A percentile compares a stretch with the other conserved stretches of the same genome.
Conservation (phyloP, 2,797 vertebrate genomes). For the Microhierax caerulescens region DNA sequence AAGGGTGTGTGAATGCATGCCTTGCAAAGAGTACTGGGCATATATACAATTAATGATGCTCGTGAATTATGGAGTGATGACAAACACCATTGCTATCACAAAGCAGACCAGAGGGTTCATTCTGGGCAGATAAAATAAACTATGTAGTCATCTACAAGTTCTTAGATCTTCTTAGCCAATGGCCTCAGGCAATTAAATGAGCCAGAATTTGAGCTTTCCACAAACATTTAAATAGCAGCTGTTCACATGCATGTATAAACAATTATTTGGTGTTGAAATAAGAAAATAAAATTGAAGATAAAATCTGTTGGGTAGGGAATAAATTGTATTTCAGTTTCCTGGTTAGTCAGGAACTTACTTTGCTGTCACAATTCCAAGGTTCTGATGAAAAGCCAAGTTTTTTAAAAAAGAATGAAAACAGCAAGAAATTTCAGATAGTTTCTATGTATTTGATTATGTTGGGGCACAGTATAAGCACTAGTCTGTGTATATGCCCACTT, state of each 20-base stretch:
- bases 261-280: neutral
- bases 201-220: neutral
- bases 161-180: neutral
- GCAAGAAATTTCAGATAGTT: neutral
- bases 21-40: neutral
- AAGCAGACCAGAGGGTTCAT: neutral
- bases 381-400: neutral
- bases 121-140: neutral
- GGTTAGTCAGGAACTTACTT: neutral
- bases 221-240: neutral
- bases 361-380: neutral
- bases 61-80: neutral
- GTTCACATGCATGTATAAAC: neutral
- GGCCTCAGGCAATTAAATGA: neutral
- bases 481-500: accelerated
- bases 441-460: neutral
- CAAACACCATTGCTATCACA: neutral
- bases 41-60: neutral
- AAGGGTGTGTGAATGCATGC: neutral
- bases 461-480: neutral
- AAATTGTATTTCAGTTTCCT: neutral
- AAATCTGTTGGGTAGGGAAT: neutral
- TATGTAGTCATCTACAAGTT: neutral
- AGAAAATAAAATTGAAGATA: neutral
- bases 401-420: neutral